Base-by-base conservation (phyloP, 1,140 invertebrate species). In the Brachionus angularis region DNA sequence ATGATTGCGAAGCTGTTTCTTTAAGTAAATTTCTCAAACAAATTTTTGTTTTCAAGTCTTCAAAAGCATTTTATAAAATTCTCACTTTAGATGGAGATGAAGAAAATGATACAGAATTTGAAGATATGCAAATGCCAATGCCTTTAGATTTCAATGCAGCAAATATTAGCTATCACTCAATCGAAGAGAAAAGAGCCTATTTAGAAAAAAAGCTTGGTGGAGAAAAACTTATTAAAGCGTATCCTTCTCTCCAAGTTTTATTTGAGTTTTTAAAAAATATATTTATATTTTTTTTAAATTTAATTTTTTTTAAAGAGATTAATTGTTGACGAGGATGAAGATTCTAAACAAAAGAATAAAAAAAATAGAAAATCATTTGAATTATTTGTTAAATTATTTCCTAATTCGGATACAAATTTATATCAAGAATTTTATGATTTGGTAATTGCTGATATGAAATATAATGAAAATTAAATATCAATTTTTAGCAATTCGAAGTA, bases 51-150 rank as follows among this genome's bases (percentile, higher is more conserved):
- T n/a, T n/a, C n/a, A n/a, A n/a, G n/a, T n/a, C n/a, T n/a, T 36
- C 25, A 55, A 27, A 5, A 25, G 21, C 21, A 16, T 12, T 8
- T 10, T 3, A 21, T 3, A 44, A 64, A 46, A 31, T 31, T 44
- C 1, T 46, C 14, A 21, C 25, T 10, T 33, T 21, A 1, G 10
- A 36, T 27, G 25, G 25, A 36, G 62, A 34, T 31, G 42, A 29
- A 14, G 62, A 67, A 23, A 67, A 29, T 47, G 62, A 67, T 18
- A 67, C 62, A 3, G 62, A 67, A 50, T 67, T 67, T 47, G 62
- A 67, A 36, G 62, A 67, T 14, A 42, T n/a, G n/a, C n/a, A 67
- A 1, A 47, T 34, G n/a, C 39, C 39, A 25, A 39, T 42, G 5
- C 29, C 33, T 29, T 18, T 47, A 5, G 29, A 52, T 5, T 10